Evolutionary conservation across 2,797 vertebrate species (phyloP).

Genomic region (Pitangus sulphuratus): DNA sequence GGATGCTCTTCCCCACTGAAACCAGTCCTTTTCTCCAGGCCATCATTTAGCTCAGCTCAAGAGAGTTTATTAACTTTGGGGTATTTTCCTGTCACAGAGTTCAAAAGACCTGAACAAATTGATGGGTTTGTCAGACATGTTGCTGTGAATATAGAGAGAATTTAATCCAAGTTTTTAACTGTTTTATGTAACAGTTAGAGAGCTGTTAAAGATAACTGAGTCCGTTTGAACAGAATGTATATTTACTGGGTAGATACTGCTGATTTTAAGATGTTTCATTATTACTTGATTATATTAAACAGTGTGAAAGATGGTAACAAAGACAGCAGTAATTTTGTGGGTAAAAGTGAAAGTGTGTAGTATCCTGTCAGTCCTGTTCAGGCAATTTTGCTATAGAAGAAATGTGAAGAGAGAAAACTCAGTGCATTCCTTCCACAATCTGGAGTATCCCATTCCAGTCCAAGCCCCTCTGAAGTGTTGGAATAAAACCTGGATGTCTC

Average conservation of each 20-base stretch:
- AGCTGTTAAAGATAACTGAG: neutral
- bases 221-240: neutral
- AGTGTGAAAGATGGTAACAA: neutral
- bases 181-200: neutral
- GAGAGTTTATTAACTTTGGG: neutral
- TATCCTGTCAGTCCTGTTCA: neutral
- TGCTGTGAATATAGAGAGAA: neutral
- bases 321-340: neutral
- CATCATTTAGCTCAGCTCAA: neutral
- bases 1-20: neutral
- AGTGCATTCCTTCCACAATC: accelerated
- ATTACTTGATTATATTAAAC: neutral
- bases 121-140: neutral
- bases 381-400: neutral
- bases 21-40: neutral
- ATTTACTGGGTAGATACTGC: neutral
- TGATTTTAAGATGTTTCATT: neutral
- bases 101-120: neutral
- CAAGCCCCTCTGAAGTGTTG: neutral
- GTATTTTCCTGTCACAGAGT: neutral
- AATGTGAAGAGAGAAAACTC: neutral
- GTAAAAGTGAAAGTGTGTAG: neutral
- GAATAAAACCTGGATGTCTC: neutral
- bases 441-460: neutral
- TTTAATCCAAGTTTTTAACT: neutral